A percentile compares a stretch with the other conserved stretches of the same genome.
Conservation (phyloP, 35 echinoderm and acorn worm species). For the Apostichopus japonicus region DNA sequence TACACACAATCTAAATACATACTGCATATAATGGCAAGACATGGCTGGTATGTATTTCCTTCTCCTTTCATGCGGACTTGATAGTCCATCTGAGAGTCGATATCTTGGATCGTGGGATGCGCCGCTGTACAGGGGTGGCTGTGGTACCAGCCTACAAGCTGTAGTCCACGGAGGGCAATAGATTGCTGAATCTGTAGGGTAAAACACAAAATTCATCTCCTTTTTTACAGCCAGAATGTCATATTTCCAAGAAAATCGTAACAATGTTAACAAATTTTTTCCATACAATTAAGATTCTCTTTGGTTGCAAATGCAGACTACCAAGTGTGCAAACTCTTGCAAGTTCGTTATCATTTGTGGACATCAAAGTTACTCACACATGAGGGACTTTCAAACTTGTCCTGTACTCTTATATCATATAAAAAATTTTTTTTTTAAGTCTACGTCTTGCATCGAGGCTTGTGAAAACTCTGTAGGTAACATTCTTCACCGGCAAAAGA, state of each 20-base stretch:
- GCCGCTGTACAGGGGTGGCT: constrained; percentile 86
- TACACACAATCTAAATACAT: background rate
- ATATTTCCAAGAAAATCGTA: background rate
- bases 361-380: too few species aligned
- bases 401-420: too few species aligned
- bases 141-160: constrained; percentile 97
- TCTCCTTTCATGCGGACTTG: constrained; percentile 94
- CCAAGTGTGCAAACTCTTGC: too few species aligned
- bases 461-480: too few species aligned
- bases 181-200: constrained; percentile 73
- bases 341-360: too few species aligned
- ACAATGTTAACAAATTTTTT: too few species aligned
- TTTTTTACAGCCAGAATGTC: background rate
- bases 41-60: constrained; percentile 86
- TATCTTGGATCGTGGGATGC: constrained; percentile 88
- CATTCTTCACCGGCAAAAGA: too few species aligned
- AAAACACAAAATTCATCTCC: background rate
- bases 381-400: too few species aligned
- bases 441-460: too few species aligned
- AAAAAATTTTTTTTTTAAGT: too few species aligned
- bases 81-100: constrained; percentile 94
- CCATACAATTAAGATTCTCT: too few species aligned
- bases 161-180: constrained; percentile 73
- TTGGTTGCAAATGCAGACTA: too few species aligned
- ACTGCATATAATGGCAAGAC: constrained; percentile 93